Evolutionary conservation across 2,888 invertebrate species (phyloP), one percentile per base, ranked within the genome.

Genomic region (Campoplex nolae): DNA sequence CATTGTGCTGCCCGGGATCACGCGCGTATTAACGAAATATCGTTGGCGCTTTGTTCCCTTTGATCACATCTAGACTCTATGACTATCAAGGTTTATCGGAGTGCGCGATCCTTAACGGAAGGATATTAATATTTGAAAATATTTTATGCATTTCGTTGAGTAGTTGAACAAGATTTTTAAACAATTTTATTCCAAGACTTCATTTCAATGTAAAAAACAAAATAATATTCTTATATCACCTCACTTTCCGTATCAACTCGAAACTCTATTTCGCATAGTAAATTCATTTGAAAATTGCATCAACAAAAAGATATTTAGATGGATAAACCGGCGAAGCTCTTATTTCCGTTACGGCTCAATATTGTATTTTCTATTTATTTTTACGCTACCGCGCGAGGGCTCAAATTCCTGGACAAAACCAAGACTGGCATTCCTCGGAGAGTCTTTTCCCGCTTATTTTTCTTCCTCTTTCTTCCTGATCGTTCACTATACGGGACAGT

Each of bases 371-470:
- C 67, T 54, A 11, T 67, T 38, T 65, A 62, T 58, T 81, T 51
- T 28, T 32, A 62, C 56, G 48, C 65, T 58, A 56, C 48, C 32
- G 16, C 32, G 16, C 32, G 16, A 7, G n/a, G 42, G 65, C 23
- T 84, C 48, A 38, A 68, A 84, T 84, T 84, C 78, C 67, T n/a
- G 38, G 70, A 48, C 56, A 9, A n/a, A 3, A 42, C 38, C 38
- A 42, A 42, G 7, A 28, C 42, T 42, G 42, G 16, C 32, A 11
- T 48, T 11, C 48, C 42, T 18, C 18, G 3, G 28, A 45, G 58
- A 62, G 71, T 67, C 73, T 77, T 73, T 65, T 32, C 42, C 23
- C 48, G 73, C 42, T 62, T 58, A 48, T 80, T 35, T 23, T 23
- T 23, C 23, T 23, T 23, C 23, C 23, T 35, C 23, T 9, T 65